Evolutionary conservation across 30 jellyfish, hydroid and myxozoan species (phyloP), one percentile per base, ranked within the genome.

Genomic region (Hydractinia symbiolongicarpus): DNA sequence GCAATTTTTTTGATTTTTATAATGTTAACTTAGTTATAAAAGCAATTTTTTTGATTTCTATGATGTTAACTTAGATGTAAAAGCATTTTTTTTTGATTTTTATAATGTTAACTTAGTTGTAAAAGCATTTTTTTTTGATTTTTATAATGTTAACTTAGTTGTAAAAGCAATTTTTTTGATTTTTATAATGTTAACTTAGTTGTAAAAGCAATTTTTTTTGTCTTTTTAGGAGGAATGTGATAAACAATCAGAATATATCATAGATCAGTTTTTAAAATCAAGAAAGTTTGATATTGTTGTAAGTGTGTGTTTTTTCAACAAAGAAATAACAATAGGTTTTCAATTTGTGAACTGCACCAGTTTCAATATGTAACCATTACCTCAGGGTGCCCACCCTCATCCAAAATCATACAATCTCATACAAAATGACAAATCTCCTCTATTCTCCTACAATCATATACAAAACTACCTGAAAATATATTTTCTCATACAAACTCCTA

Each of bases 141-240:
- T 50, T 51, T 67, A 7, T 61, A 13, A 15, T 84, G 70, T 66
- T n/a, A 50, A 9, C 7, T 55, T 54, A 7, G n/a, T n/a, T n/a
- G n/a, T n/a, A n/a, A n/a, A n/a, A n/a, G n/a, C n/a, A n/a, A n/a
- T 71, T 0, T 15, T 19, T 0, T 71, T 71, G n/a, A n/a, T 30
- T n/a, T 15, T 71, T 71, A 19, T 71, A 4, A 6, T 71, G 52
- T 71, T 19, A 14, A n/a, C 50, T 49, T 49, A 15, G 78, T 13
- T 49, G 50, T 49, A 58, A 11, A 64, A 7, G 19, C 17, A n/a
- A 1, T 64, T 51, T 51, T 64, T 64, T 64, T 13, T n/a, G n/a
- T n/a, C n/a, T n/a, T 84, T 81, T 51, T 61, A 89, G 97, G 94
- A 70, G 61, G 97, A 89, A 76, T 89, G 97, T 60, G 97, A 89